Percentiles rank a stretch among this genome's conserved stretches.
Evolutionary conservation across 2,113 vertebrate genomes (phyloP).

Genomic region (Hippoglossus stenolepis): DNA sequence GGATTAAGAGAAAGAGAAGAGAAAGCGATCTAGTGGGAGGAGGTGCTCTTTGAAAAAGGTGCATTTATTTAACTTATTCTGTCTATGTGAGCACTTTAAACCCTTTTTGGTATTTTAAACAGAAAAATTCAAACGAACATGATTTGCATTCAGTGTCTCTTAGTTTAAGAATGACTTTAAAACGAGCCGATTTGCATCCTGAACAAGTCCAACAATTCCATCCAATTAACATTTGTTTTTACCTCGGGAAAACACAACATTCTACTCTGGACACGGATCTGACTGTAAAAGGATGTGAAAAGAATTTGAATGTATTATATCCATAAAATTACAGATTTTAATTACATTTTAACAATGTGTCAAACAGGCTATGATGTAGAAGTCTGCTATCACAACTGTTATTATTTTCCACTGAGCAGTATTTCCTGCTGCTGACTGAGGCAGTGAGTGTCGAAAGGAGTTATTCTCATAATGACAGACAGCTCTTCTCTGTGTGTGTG

Average conservation of each 20-base stretch:
- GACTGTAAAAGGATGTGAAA: too few species aligned
- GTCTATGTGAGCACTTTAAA: not conserved
- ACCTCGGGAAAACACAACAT: too few species aligned
- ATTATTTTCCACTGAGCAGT: conserved; percentile 45
- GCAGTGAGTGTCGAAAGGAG: conserved; percentile 37
- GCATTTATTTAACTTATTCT: not conserved
- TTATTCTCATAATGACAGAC: conserved; percentile 58
- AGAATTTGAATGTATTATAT: too few species aligned
- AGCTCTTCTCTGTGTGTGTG: conserved; percentile 23
- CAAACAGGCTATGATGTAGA: conserved; percentile 14
- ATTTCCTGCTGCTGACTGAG: conserved; percentile 47
- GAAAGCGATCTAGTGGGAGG: not conserved
- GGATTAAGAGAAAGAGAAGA: not conserved
- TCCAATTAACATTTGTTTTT: too few species aligned
- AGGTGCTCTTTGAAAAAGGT: not conserved
- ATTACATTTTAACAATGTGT: not conserved
- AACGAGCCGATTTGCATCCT: not conserved
- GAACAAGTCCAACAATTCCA: not conserved
- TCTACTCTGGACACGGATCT: too few species aligned
- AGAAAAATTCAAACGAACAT: not conserved
- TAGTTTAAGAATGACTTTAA: not conserved
- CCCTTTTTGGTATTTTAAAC: not conserved
- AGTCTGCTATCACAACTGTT: conserved; percentile 25
- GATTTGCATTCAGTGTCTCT: not conserved
- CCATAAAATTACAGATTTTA: not conserved